A percentile compares a stretch with the other conserved stretches of the same genome.
These are phyloP conservation scores for Thinocorus orbignyianus DNA, from an alignment of 2,113 vertebrate genomes.

Conservation along the genomic window DNA sequence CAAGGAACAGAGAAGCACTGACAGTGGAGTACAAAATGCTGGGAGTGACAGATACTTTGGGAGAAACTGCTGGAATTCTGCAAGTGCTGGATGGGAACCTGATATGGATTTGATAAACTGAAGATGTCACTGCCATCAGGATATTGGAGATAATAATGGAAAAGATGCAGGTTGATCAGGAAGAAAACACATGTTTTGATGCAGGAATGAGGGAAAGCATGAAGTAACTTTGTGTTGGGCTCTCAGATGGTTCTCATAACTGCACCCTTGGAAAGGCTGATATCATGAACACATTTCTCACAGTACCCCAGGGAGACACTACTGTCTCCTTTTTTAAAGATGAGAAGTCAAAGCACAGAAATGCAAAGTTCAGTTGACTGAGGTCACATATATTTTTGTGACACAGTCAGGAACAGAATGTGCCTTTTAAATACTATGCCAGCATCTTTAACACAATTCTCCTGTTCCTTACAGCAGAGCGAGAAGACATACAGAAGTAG, in stretches of 20 bases:
- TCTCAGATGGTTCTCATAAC: neutral
- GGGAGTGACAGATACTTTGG: neutral
- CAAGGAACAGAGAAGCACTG: neutral
- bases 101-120: neutral
- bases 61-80: neutral
- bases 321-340: neutral
- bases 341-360: slow-evolving; percentile 31
- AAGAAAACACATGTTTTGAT: neutral
- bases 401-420: slow-evolving; percentile 46
- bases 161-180: neutral
- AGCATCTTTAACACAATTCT: slow-evolving; percentile 14
- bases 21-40: neutral
- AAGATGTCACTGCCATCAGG: neutral
- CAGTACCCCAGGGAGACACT: slow-evolving; percentile 15
- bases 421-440: slow-evolving; percentile 24
- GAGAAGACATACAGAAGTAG: neutral
- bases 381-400: slow-evolving; percentile 42
- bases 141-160: neutral
- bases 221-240: neutral
- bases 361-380: neutral
- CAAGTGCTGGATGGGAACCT: neutral
- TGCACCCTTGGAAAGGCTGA: neutral
- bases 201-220: neutral
- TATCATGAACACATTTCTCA: neutral
- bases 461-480: slow-evolving; percentile 2